Evolutionary conservation across 2,113 vertebrate species (phyloP), one percentile per base, ranked within the genome.

Genomic region (Pteruthius melanotis): DNA sequence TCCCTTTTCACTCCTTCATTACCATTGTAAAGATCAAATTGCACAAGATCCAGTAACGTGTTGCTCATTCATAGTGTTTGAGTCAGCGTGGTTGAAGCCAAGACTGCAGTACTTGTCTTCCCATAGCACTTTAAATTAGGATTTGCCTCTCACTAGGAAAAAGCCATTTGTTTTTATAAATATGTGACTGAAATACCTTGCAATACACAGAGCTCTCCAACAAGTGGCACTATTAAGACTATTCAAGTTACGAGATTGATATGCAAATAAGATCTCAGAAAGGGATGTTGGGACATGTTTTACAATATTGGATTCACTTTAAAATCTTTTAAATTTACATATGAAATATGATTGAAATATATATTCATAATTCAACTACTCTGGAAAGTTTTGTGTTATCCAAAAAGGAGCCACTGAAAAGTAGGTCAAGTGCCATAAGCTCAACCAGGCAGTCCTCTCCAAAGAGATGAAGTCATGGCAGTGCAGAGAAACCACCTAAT

Each of bases 241-340:
- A 94, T 66, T 92, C 90, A 93, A 83, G 83, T 90, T 65, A 57
- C 0, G 1, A 93, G 90, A 96, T 83, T 88, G 92, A 96, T 94
- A 96, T 96, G 95, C 90, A 96, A 96, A 96, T 92, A 13, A 95
- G 90, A 74, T 76, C 60, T 94, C 85, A 87, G 79, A 87, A 87
- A 95, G 93, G 95, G 94, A 89, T 97, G 88, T 95, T 93, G 92
- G 92, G 92, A 96, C 94, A 50, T 95, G 95, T 96, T 95, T 95
- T 96, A 96, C 95, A 95, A 90, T 81, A 83, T 45, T 93, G 86
- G 53, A 70, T 93, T 87, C 76, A 65, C 84, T 78, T 87, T 87
- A 45, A 94, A 90, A 93, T 89, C 44, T 88, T 90, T 69, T 57
- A 71, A n/a, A 93, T 95, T 93, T 89, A 71, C 95, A 92, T 96